Base-by-base conservation (phyloP, 2,888 invertebrate genomes). In the Thelaira solivaga region DNA sequence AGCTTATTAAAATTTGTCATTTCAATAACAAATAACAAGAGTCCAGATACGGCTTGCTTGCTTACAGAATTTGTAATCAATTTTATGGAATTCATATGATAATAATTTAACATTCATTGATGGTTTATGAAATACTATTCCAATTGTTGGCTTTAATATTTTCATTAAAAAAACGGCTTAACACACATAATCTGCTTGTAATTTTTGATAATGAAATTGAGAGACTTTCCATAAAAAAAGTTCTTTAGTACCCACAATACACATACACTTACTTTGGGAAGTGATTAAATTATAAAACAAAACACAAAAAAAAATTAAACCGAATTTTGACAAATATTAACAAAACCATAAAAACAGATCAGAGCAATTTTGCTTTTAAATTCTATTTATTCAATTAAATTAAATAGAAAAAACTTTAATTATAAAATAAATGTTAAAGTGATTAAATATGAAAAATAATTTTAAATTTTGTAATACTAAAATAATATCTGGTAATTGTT, bases 401-500 rank as follows among this genome's bases (percentile, higher is more conserved):
- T 7, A 22, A 34, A 53, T n/a, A 11, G 16, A 57, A 16, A 36
- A 8, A 6, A 10, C 31, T n/a, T 36, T 31, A 36, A 36, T 36
- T 8, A 24, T 11, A 24, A 26, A 57, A 11, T 41, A 41, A 57
- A 57, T 4, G 26, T 43, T 59, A 59, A 5, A 59, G 20, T 43
- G 43, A 31, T 59, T 31, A 43, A 43, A 59, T 31, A 22, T 41
- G 26, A 26, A 43, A 8, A 20, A 26, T 13, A 24, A 1, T 41
- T 11, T 18, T 10, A n/a, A 22, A 34, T 36, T 47, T 64, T 64
- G 64, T 39, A 49, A 31, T 5, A 57, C 41, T 16, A 11, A 57
- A 22, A 29, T 64, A 72, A 65, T 73, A 49, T 31, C 36, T 49
- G 47, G 49, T 64, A 73, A 73, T 73, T 73, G 64, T 57, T 47